Evolutionary conservation across 2,113 vertebrate genomes (phyloP).

Genomic region (Thomomys bottae): DNA sequence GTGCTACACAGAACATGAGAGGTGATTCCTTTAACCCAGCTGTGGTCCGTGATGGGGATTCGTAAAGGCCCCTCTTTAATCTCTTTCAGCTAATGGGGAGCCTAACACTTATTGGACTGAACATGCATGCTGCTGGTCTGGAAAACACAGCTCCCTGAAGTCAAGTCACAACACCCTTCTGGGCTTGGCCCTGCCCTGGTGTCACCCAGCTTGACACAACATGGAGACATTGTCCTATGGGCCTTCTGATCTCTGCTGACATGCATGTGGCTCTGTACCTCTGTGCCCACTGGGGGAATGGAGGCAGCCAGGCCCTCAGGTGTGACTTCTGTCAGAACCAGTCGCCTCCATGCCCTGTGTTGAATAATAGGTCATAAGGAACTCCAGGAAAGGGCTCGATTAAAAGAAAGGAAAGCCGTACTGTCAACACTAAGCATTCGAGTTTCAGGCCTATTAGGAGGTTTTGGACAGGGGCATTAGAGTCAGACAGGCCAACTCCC

Average conservation of each 20-base stretch:
- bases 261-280: not conserved
- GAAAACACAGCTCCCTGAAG: not conserved
- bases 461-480: not conserved
- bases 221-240: fast-evolving
- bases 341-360: not conserved
- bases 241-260: not conserved
- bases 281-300: fast-evolving
- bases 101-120: not conserved
- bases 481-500: not conserved
- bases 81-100: not conserved
- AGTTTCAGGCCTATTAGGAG: conserved; percentile 11
- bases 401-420: conserved; percentile 56
- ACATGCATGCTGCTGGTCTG: fast-evolving
- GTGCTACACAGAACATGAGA: not conserved
- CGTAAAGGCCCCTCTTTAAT: not conserved
- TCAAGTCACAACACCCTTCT: not conserved
- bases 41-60: not conserved
- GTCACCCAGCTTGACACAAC: not conserved
- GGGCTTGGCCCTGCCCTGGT: not conserved
- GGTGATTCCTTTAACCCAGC: not conserved
- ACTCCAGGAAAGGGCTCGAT: conserved; percentile 19
- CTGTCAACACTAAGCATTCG: conserved; percentile 56
- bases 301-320: not conserved
- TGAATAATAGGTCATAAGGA: not conserved
- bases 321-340: not conserved